phyloP scores from a whole-genome alignment of 2,888 invertebrate species.

The Theretra japonica region DNA sequence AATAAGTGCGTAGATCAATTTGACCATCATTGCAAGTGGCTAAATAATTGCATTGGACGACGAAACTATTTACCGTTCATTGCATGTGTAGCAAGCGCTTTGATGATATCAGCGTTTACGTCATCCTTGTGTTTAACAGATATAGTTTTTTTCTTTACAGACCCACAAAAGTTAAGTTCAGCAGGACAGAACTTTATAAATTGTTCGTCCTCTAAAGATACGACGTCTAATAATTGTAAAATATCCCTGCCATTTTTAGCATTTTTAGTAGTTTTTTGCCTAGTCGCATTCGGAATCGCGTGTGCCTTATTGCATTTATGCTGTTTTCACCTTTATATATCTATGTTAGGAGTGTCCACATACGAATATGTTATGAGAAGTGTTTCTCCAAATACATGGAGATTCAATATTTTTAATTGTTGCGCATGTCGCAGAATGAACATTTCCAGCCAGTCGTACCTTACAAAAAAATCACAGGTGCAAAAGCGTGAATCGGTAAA shows the following conservation, averaged over 20 bases:
- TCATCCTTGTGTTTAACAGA: conserved; percentile 89
- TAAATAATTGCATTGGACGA: conserved; percentile 98
- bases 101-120: conserved; percentile 88
- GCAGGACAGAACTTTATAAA: conserved; percentile 78
- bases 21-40: conserved; percentile 99
- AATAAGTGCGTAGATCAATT: conserved; percentile 98
- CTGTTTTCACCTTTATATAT: conserved; percentile 95
- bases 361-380: conserved; percentile 91
- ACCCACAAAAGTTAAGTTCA: conserved; percentile 85
- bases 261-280: conserved; percentile 84
- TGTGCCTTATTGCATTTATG: conserved; percentile 92
- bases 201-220: conserved; percentile 55
- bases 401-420: conserved; percentile 45
- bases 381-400: conserved; percentile 52
- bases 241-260: conserved; percentile 67
- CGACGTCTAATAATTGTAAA: conserved; percentile 58
- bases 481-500: conserved; percentile 46
- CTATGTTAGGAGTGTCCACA: conserved; percentile 92
- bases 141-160: conserved; percentile 86
- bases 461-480: conserved; percentile 35
- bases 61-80: conserved; percentile 95
- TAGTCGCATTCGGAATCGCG: conserved; percentile 90
- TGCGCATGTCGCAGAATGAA: conserved; percentile 54
- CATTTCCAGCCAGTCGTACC: conserved; percentile 44
- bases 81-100: conserved; percentile 91